phyloP scores from a whole-genome alignment of 2,797 vertebrate genomes.

The Sebastes itinus region DNA sequence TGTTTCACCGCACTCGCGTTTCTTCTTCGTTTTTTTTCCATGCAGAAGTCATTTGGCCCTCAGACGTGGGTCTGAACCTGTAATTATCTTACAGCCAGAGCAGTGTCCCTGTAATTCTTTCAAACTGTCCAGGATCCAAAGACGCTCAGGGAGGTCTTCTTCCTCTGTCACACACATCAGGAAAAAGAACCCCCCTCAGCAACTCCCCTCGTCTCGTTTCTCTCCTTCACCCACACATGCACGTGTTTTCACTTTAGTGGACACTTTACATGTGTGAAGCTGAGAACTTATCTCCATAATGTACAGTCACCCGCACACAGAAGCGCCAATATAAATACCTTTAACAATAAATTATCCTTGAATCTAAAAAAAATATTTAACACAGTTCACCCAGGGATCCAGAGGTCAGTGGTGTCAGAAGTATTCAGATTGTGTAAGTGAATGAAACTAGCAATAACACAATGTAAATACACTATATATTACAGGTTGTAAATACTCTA shows the following conservation, averaged over 20 bases:
- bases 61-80: conserved; percentile 58
- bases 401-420: neutral
- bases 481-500: neutral
- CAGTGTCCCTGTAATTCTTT: conserved; percentile 68
- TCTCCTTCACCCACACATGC: neutral
- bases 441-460: neutral
- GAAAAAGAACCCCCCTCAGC: neutral
- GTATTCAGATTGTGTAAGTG: neutral
- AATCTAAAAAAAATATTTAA: neutral
- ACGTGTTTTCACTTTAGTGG: conserved; percentile 30
- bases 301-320: neutral
- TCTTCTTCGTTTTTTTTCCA: conserved; percentile 54
- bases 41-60: conserved; percentile 62
- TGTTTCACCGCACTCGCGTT: conserved; percentile 53
- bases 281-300: conserved; percentile 13
- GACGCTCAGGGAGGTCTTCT: conserved; percentile 66
- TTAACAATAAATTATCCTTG: neutral
- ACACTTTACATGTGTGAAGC: conserved; percentile 32
- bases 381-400: neutral
- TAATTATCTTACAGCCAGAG: conserved; percentile 69
- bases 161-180: conserved; percentile 46
- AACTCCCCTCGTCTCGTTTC: neutral
- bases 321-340: neutral
- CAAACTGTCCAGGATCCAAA: conserved; percentile 41
- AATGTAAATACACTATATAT: neutral